Conservation (phyloP, 1,140 invertebrate genomes). For the Muscidifurax raptorellus region DNA sequence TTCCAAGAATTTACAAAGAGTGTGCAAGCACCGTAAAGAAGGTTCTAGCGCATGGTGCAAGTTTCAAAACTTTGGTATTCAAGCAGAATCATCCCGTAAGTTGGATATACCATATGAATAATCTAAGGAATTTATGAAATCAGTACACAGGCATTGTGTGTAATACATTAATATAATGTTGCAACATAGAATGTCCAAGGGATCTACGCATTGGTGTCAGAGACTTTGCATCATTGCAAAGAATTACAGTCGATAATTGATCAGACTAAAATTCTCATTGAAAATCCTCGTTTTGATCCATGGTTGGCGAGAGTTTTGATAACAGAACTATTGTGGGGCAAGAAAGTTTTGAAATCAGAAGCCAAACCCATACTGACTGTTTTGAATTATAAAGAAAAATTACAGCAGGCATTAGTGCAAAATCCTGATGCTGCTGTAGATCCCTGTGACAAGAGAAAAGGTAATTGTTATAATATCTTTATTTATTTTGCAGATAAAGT, state of each 20-base stretch:
- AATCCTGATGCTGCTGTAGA: constrained; percentile 52
- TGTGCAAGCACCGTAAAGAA: constrained; percentile 81
- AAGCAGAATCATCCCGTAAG: constrained; percentile 81
- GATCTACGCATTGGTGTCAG: constrained; percentile 81
- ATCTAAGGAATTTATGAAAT: background rate
- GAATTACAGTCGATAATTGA: constrained; percentile 81
- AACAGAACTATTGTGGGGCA: constrained; percentile 89
- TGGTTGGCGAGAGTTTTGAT: constrained; percentile 85
- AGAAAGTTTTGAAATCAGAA: constrained; percentile 80
- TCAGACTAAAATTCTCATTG: constrained; percentile 79
- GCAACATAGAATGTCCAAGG: constrained; percentile 63
- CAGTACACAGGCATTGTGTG: background rate
- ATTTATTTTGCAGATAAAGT: constrained; percentile 65
- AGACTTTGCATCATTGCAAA: constrained; percentile 81
- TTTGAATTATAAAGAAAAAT: constrained; percentile 79
- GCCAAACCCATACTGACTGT: constrained; percentile 84
- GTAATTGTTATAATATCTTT: constrained; percentile 66
- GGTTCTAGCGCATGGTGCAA: constrained; percentile 81
- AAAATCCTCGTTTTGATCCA: constrained; percentile 82
- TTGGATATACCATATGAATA: constrained; percentile 46
- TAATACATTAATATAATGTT: constrained; percentile 51
- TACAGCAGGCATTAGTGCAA: constrained; percentile 70
- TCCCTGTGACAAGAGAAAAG: constrained; percentile 59
- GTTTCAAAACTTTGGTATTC: constrained; percentile 84
- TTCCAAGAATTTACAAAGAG: constrained; percentile 85